These are phyloP conservation scores for Idaea biselata DNA, from an alignment of 2,888 invertebrate species.

Conservation along the genomic window DNA sequence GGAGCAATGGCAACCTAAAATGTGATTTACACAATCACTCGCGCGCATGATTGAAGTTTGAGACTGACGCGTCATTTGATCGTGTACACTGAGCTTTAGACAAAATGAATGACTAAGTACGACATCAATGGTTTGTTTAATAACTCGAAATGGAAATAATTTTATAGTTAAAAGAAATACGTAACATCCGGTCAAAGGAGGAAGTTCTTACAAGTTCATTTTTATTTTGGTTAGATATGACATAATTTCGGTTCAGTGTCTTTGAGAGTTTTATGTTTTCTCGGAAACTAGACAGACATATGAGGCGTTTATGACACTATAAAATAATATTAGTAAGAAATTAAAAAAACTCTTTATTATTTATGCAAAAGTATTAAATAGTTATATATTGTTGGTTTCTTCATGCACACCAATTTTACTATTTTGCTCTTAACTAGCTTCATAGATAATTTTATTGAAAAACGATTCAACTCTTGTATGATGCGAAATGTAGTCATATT, in stretches of 20 bases:
- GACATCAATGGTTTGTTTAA: constrained; percentile 21
- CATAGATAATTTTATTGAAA: too few species aligned
- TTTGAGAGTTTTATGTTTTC: background rate
- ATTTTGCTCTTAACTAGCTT: too few species aligned
- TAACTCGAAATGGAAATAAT: background rate
- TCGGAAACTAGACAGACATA: background rate
- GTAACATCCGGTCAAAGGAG: background rate
- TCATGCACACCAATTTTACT: too few species aligned
- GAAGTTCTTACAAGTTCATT: background rate
- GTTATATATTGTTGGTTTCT: too few species aligned
- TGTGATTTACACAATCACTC: too few species aligned
- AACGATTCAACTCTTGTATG: too few species aligned
- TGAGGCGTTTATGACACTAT: background rate
- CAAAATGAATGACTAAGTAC: constrained; percentile 22
- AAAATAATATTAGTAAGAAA: too few species aligned
- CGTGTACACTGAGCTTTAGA: background rate
- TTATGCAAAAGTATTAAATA: too few species aligned
- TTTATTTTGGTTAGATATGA: background rate
- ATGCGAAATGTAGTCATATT: too few species aligned
- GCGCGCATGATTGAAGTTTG: too few species aligned
- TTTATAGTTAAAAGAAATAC: background rate
- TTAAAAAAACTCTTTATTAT: too few species aligned
- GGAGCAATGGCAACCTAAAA: too few species aligned
- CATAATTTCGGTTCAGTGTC: background rate
- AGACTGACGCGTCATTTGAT: background rate